A percentile compares a stretch with the other conserved stretches of the same genome.
Evolutionary conservation across 2,113 vertebrate genomes (phyloP).

Genomic region (Melierax canorus): DNA sequence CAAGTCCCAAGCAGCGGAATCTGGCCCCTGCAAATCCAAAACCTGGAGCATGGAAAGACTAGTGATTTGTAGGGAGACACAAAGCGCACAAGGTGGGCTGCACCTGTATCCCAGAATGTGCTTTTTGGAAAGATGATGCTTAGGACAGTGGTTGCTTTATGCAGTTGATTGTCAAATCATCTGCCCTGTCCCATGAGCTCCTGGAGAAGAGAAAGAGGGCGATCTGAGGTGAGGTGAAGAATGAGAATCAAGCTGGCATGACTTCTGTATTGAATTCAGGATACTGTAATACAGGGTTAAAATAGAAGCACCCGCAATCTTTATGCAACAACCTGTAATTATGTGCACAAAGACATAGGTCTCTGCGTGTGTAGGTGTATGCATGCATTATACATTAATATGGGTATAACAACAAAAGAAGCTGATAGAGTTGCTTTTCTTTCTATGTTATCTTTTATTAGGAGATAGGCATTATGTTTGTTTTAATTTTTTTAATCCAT

Average conservation of each 20-base stretch:
- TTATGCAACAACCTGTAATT: neutral
- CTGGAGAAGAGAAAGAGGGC: neutral
- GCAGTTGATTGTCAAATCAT: neutral
- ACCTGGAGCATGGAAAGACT: neutral
- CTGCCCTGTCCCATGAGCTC: neutral
- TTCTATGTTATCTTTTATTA: neutral
- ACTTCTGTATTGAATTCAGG: neutral
- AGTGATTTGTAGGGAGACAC: neutral
- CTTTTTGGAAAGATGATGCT: neutral
- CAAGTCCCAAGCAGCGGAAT: neutral
- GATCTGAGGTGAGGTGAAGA: neutral
- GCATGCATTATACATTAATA: neutral
- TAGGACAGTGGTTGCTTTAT: neutral
- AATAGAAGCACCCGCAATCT: neutral
- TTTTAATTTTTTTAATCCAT: neutral
- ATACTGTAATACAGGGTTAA: neutral
- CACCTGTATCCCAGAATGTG: neutral
- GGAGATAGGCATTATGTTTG: neutral
- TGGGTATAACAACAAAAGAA: neutral
- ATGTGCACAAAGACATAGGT: neutral
- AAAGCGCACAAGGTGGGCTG: rapidly evolving
- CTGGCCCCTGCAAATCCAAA: neutral
- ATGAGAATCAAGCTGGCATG: neutral
- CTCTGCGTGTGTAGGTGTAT: neutral
- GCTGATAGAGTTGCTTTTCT: neutral